Conservation (phyloP, 2,113 vertebrate species). For the Taxidea taxus region DNA sequence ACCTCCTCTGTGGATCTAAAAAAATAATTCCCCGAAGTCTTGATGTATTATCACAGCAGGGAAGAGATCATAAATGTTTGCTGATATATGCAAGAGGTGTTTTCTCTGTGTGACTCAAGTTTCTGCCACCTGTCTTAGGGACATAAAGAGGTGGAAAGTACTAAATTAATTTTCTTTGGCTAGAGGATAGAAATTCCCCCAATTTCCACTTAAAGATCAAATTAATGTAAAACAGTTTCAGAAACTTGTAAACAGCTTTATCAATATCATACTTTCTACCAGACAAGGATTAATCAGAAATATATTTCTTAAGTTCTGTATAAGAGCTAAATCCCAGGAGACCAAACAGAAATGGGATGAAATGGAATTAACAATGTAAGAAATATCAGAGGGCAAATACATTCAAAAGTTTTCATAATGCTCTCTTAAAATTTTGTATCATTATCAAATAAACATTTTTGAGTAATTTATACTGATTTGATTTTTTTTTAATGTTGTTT, state of each 20-base stretch:
- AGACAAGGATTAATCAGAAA: neutral
- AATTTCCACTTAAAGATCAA: neutral
- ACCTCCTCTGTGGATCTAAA: neutral
- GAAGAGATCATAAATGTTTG: neutral
- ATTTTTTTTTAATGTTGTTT: neutral
- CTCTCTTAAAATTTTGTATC: neutral
- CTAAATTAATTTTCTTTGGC: neutral
- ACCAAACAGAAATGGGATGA: neutral
- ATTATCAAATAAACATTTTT: neutral
- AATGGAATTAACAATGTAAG: neutral
- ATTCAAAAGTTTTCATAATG: neutral
- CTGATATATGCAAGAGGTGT: neutral
- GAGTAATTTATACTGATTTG: neutral
- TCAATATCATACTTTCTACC: neutral
- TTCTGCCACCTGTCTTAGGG: neutral
- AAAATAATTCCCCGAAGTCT: neutral
- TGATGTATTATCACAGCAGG: neutral
- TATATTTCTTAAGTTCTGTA: neutral
- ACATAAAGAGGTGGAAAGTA: neutral
- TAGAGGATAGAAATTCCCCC: neutral
- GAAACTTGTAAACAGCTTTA: neutral
- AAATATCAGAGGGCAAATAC: neutral
- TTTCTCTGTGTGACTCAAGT: neutral
- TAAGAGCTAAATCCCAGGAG: rapidly evolving
- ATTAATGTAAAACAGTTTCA: neutral